Conservation (phyloP, 2,888 invertebrate species). For the Lypha dubia region DNA sequence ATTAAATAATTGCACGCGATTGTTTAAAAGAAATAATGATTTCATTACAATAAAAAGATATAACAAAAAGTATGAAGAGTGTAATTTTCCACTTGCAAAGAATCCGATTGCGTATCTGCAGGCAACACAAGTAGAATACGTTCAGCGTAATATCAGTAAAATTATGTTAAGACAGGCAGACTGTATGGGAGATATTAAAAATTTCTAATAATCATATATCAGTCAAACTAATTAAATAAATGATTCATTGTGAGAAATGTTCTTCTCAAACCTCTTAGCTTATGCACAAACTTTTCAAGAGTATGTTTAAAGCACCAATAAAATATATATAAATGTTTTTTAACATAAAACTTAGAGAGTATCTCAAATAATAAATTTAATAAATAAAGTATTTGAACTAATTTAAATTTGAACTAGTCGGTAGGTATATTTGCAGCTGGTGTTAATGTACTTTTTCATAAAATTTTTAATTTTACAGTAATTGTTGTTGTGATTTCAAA, state of each 20-base stretch:
- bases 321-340: too few relatives aligned
- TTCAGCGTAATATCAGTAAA: background rate
- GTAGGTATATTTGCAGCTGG: background rate
- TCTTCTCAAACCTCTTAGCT: too few relatives aligned
- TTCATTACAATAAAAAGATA: conserved; percentile 43
- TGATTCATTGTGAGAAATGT: background rate
- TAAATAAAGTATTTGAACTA: too few relatives aligned
- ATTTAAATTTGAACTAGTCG: background rate
- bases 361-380: too few relatives aligned
- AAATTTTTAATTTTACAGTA: background rate
- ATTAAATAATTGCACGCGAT: conserved; percentile 74
- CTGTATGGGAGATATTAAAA: too few relatives aligned
- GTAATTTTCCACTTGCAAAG: conserved; percentile 8
- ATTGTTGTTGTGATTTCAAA: background rate
- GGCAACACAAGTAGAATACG: background rate
- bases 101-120: background rate
- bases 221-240: background rate
- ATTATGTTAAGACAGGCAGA: background rate
- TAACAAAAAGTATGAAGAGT: conserved; percentile 10
- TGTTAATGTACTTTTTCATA: background rate
- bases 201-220: background rate
- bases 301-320: too few relatives aligned
- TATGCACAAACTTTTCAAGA: too few relatives aligned
- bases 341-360: too few relatives aligned
- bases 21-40: conserved; percentile 37